Percentiles rank a stretch among this genome's conserved stretches.
Evolutionary conservation across 2,113 vertebrate genomes (phyloP).

Genomic region (Larimichthys polyactis): DNA sequence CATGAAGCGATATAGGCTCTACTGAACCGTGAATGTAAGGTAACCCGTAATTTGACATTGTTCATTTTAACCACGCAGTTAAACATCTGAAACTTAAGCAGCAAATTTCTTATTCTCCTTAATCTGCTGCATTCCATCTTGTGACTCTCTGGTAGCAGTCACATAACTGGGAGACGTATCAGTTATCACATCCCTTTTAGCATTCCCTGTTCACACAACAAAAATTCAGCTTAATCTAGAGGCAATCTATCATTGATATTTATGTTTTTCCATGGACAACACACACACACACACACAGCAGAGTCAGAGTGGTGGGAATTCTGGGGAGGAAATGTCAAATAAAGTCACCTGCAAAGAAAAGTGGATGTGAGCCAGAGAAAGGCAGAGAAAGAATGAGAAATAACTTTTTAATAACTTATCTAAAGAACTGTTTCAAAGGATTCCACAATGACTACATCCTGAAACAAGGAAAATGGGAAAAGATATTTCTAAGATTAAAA

Average conservation of each 20-base stretch:
- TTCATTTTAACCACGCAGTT: conserved; percentile 10
- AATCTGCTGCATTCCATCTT: conserved; percentile 23
- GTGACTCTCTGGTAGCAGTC: neutral
- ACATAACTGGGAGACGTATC: conserved; percentile 38
- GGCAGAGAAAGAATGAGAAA: neutral
- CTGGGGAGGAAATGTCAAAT: neutral
- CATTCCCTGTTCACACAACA: conserved; percentile 52
- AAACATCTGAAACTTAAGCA: conserved; percentile 47
- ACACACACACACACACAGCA: neutral
- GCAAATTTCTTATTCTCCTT: conserved; percentile 23
- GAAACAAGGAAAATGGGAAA: neutral
- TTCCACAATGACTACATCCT: neutral
- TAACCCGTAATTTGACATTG: conserved; percentile 32
- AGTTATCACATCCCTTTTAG: conserved; percentile 45
- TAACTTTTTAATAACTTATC: neutral
- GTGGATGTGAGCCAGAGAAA: neutral
- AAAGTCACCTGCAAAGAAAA: neutral
- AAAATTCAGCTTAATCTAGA: conserved; percentile 31
- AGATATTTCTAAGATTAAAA: neutral
- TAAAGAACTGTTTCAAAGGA: neutral
- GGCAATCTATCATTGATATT: conserved; percentile 40
- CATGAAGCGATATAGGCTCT: conserved; percentile 22
- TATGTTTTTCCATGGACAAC: conserved; percentile 2
- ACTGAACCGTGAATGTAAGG: conserved; percentile 24
- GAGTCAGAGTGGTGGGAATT: neutral